Evolutionary conservation across 2,797 vertebrate species (phyloP).

Genomic region (Enteromius radiatus): DNA sequence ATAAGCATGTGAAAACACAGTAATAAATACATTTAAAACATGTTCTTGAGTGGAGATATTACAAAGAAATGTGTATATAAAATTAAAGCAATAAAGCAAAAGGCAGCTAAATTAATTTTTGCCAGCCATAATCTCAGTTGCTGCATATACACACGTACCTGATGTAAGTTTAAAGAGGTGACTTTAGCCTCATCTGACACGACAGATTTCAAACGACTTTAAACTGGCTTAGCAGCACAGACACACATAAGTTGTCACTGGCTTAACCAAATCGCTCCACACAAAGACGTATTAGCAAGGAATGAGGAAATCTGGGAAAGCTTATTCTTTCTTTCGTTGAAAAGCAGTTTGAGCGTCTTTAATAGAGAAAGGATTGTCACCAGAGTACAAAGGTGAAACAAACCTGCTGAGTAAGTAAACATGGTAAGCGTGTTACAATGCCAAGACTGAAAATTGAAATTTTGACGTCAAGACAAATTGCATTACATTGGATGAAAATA

Average conservation of each 20-base stretch:
- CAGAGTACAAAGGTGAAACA: constrained; percentile 27
- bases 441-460: constrained; percentile 6
- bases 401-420: constrained; percentile 26
- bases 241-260: constrained; percentile 77
- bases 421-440: constrained; percentile 8
- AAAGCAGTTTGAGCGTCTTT: constrained; percentile 31
- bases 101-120: constrained; percentile 44
- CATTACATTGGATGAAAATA: constrained; percentile 15
- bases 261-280: constrained; percentile 76
- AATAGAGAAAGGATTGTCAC: constrained; percentile 35
- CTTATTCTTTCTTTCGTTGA: constrained; percentile 51
- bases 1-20: background rate
- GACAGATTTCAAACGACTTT: constrained; percentile 75
- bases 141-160: constrained; percentile 59
- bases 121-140: constrained; percentile 60
- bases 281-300: constrained; percentile 73
- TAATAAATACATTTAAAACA: background rate
- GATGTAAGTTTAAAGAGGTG: constrained; percentile 67
- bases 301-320: constrained; percentile 58
- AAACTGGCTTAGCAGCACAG: constrained; percentile 80
- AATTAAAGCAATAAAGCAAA: constrained; percentile 22
- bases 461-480: constrained; percentile 16
- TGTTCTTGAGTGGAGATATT: constrained; percentile 1
- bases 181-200: constrained; percentile 78
- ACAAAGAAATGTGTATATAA: constrained; percentile 10